phyloP scores from a whole-genome alignment of 2,888 invertebrate genomes.

The Sclerodermus sp. region DNA sequence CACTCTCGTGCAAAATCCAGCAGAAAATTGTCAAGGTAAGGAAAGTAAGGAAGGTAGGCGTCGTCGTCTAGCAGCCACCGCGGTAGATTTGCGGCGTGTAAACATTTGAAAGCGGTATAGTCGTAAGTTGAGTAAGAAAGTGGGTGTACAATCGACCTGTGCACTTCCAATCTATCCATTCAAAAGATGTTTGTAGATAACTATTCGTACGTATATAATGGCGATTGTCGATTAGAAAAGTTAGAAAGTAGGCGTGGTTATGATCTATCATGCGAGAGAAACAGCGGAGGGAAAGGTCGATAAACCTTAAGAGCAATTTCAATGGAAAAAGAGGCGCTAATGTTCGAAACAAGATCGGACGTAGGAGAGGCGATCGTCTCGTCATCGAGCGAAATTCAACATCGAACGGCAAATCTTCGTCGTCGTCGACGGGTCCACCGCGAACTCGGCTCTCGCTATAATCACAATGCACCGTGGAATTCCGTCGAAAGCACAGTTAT shows the following conservation, averaged over 20 bases:
- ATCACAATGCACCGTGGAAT: no score
- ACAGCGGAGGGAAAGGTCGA: constrained; percentile 22
- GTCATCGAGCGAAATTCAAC: no score
- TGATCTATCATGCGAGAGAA: constrained; percentile 34
- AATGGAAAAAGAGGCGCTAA: constrained; percentile 9
- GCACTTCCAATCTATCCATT: background rate
- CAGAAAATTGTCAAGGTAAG: no score
- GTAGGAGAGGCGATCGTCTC: no score
- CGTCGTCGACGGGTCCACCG: background rate
- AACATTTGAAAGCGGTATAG: no score
- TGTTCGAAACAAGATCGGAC: background rate
- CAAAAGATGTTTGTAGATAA: background rate
- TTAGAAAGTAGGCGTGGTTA: constrained; percentile 46
- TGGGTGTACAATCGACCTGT: constrained; percentile 15
- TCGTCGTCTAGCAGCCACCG: no score
- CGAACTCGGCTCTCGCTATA: background rate
- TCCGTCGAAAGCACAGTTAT: background rate
- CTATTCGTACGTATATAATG: constrained; percentile 7
- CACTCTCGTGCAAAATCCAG: no score
- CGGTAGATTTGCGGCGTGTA: no score
- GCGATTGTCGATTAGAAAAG: constrained; percentile 36
- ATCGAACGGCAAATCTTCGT: no score
- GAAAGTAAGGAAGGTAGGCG: no score
- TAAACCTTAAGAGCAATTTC: constrained; percentile 20
- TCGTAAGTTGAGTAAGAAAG: constrained; percentile 10